These are phyloP conservation scores for Mamestra configurata DNA, from an alignment of 1,140 invertebrate species.

Conservation along the genomic window DNA sequence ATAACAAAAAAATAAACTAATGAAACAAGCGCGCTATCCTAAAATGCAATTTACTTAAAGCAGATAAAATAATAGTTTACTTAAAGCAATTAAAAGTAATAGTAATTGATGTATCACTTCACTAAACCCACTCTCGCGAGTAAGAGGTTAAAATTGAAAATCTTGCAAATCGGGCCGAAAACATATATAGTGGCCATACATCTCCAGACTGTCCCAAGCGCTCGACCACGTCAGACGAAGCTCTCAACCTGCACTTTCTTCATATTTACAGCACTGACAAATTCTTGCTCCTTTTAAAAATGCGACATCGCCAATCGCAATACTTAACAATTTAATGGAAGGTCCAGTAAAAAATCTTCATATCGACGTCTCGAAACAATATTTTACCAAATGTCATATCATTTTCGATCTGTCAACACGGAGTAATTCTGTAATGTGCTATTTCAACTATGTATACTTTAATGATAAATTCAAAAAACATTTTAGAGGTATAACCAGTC, in stretches of 20 bases:
- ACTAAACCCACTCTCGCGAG: constrained; percentile 63
- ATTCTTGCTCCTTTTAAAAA: constrained; percentile 44
- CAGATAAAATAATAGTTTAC: constrained; percentile 72
- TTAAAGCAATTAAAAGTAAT: constrained; percentile 75
- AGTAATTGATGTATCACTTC: constrained; percentile 80
- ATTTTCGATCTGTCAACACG: constrained; percentile 69
- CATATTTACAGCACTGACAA: constrained; percentile 67
- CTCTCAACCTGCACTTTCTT: constrained; percentile 48
- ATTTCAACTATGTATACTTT: constrained; percentile 74
- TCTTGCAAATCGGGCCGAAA: constrained; percentile 84
- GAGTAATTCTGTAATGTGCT: constrained; percentile 71
- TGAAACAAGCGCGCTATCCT: constrained; percentile 83
- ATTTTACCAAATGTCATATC: constrained; percentile 67
- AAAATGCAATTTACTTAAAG: constrained; percentile 75
- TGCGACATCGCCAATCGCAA: constrained; percentile 46
- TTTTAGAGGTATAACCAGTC: constrained; percentile 85
- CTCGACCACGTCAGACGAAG: constrained; percentile 44
- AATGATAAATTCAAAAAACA: constrained; percentile 76
- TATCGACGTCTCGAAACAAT: constrained; percentile 66
- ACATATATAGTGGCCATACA: constrained; percentile 84
- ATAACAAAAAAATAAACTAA: constrained; percentile 82
- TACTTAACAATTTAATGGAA: constrained; percentile 56
- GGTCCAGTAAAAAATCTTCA: constrained; percentile 71
- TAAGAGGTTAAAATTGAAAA: constrained; percentile 73
- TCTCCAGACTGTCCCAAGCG: constrained; percentile 45